These are phyloP conservation scores for Drosophila rubida DNA, from an alignment of 2,888 invertebrate genomes.

Conservation along the genomic window DNA sequence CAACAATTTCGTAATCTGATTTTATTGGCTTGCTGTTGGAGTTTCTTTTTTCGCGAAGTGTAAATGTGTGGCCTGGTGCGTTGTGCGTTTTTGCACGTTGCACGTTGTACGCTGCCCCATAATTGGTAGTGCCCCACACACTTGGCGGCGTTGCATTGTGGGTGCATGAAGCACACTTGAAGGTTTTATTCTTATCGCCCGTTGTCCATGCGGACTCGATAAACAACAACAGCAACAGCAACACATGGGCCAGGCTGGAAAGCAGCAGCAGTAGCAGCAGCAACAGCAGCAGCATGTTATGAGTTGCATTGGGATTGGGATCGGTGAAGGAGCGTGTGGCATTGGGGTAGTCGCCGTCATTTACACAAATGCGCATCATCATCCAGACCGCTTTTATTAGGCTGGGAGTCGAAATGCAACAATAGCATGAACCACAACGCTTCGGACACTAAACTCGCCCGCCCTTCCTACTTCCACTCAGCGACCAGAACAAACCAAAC, in stretches of 20 bases:
- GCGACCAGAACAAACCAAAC: slow-evolving; percentile 1
- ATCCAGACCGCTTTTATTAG: slow-evolving; percentile 43
- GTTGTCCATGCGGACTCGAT: slow-evolving; percentile 61
- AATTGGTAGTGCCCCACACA: slow-evolving; percentile 17
- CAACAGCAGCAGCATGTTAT: slow-evolving; percentile 2
- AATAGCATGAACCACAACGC: slow-evolving; percentile 47
- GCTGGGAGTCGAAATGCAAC: slow-evolving; percentile 55
- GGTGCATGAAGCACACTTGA: slow-evolving; percentile 55
- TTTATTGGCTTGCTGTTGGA: not conserved
- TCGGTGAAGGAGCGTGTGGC: not conserved
- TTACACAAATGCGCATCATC: slow-evolving; percentile 61
- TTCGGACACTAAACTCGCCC: slow-evolving; percentile 36
- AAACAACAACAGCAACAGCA: slow-evolving; percentile 42
- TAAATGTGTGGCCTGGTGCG: not conserved
- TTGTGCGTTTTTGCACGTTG: slow-evolving; percentile 7
- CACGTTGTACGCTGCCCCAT: slow-evolving; percentile 17
- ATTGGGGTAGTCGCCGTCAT: slow-evolving; percentile 36
- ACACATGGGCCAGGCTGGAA: slow-evolving; percentile 1
- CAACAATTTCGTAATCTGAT: not conserved
- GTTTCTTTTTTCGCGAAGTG: not conserved
- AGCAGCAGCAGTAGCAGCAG: slow-evolving; percentile 41
- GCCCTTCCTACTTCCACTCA: not conserved
- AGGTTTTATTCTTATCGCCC: slow-evolving; percentile 72
- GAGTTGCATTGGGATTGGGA: not conserved
- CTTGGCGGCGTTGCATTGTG: slow-evolving; percentile 14